Conservation (phyloP, 2,797 vertebrate genomes). For the Hemibagrus guttatus region DNA sequence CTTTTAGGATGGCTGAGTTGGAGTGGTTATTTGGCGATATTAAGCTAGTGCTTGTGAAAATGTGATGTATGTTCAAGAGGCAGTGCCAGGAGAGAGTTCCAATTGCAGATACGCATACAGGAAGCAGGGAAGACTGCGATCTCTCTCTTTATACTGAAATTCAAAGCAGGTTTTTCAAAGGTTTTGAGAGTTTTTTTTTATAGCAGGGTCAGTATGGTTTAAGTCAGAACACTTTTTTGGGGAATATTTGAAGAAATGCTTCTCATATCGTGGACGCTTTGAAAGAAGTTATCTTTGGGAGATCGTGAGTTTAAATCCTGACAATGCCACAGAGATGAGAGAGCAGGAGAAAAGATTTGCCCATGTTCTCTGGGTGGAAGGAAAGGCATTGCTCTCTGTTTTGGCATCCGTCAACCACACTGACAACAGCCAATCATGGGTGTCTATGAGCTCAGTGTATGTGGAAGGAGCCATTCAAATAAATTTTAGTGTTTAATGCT, state of each 20-base stretch:
- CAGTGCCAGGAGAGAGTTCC: constrained; percentile 8
- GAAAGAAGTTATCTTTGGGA: not conserved
- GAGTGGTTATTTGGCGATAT: not conserved
- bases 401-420: not conserved
- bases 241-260: not conserved
- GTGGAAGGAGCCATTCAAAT: not conserved
- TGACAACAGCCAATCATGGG: not conserved
- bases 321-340: not conserved
- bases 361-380: not conserved
- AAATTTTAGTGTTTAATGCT: too few species aligned
- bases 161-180: not conserved
- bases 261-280: not conserved
- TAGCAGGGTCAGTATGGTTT: not conserved
- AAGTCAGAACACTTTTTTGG: not conserved
- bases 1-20: not conserved
- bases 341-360: not conserved
- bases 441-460: not conserved
- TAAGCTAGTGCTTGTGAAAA: constrained; percentile 3
- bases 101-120: not conserved
- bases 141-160: not conserved
- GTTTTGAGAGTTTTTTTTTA: not conserved
- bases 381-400: not conserved
- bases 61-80: constrained; percentile 10
- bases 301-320: not conserved
- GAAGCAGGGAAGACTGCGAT: not conserved